Evolutionary conservation across 2,888 invertebrate genomes (phyloP).

Genomic region (Hypomecis punctinalis): DNA sequence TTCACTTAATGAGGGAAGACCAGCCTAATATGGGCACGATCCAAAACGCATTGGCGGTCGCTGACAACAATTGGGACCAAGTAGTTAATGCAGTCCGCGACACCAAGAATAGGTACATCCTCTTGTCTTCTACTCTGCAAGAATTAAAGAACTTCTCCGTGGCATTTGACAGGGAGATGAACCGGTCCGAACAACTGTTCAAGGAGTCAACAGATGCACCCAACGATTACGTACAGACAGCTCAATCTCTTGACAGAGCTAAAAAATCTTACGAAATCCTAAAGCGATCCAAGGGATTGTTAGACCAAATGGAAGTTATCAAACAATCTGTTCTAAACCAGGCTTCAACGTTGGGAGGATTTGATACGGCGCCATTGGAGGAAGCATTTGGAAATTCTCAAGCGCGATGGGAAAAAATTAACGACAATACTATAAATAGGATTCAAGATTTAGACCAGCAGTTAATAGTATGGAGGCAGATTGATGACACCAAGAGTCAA

Average conservation of each 20-base stretch:
- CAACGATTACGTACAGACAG: slow-evolving; percentile 90
- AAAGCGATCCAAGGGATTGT: slow-evolving; percentile 89
- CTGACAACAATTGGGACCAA: slow-evolving; percentile 93
- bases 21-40: slow-evolving; percentile 91
- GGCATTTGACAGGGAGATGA: slow-evolving; percentile 88
- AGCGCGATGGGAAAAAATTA: slow-evolving; percentile 88
- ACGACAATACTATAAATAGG: slow-evolving; percentile 89
- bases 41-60: slow-evolving; percentile 90
- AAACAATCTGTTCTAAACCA: slow-evolving; percentile 89
- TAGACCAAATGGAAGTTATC: slow-evolving; percentile 92
- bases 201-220: slow-evolving; percentile 88
- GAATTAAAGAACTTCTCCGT: slow-evolving; percentile 90
- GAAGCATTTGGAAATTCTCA: slow-evolving; percentile 87
- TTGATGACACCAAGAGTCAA: slow-evolving; percentile 94
- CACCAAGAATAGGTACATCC: slow-evolving; percentile 89
- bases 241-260: slow-evolving; percentile 89
- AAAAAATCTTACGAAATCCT: slow-evolving; percentile 91
- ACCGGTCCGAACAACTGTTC: slow-evolving; percentile 87
- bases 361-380: slow-evolving; percentile 85
- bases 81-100: slow-evolving; percentile 90
- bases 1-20: slow-evolving; percentile 92
- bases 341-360: slow-evolving; percentile 88
- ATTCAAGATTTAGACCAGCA: slow-evolving; percentile 94
- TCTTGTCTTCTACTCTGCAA: slow-evolving; percentile 89
- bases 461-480: slow-evolving; percentile 96